Percentiles rank a stretch among this genome's conserved stretches.
Conservation (phyloP, 2,113 vertebrate species). For the Ovis canadensis region DNA sequence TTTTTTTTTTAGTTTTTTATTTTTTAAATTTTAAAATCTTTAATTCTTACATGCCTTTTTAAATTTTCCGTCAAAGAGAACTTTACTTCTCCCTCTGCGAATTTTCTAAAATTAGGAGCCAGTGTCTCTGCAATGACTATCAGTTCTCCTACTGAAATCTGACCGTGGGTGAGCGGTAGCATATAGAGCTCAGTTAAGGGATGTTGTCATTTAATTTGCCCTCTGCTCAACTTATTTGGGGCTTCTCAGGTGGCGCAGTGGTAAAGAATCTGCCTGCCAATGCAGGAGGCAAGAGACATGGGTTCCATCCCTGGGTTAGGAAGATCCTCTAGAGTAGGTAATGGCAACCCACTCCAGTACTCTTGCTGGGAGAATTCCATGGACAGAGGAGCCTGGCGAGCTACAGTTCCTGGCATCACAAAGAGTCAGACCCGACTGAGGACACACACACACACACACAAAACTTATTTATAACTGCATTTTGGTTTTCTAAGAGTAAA, state of each 20-base stretch:
- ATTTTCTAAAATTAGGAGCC: not conserved
- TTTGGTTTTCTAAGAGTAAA: not conserved
- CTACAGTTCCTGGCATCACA: not conserved
- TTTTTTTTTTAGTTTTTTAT: too few relatives aligned
- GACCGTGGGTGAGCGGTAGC: not conserved
- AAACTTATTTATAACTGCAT: not conserved
- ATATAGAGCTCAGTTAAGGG: not conserved
- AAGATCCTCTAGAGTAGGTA: not conserved
- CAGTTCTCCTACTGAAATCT: not conserved
- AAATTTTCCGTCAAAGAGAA: not conserved
- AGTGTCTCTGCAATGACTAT: not conserved
- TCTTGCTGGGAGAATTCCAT: not conserved
- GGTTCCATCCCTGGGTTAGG: not conserved
- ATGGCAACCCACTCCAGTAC: not conserved
- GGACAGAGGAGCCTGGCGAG: not conserved
- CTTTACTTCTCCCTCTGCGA: not conserved
- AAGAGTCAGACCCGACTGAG: not conserved
- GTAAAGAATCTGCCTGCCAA: not conserved
- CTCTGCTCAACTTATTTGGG: not conserved
- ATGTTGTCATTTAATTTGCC: not conserved
- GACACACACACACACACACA: not conserved
- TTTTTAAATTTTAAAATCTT: too few relatives aligned
- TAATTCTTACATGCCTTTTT: too few relatives aligned
- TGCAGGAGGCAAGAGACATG: not conserved
- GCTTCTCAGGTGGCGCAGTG: not conserved